phyloP scores from a whole-genome alignment of 2,113 vertebrate species.

The Stictonetta naevosa region DNA sequence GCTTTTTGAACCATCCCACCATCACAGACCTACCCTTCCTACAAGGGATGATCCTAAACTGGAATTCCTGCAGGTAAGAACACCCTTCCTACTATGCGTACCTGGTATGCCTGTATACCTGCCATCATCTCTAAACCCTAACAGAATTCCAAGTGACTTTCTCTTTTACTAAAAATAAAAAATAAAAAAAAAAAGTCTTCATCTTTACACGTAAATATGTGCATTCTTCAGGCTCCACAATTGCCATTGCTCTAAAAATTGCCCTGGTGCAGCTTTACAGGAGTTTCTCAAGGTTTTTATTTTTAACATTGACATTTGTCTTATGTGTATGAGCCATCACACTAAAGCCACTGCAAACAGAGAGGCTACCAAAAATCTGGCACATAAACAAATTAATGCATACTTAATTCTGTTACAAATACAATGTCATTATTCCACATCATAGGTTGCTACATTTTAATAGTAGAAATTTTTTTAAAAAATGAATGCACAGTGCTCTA shows the following conservation, averaged over 20 bases:
- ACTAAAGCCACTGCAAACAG: not conserved
- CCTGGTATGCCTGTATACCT: too few species aligned
- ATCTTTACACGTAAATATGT: not conserved
- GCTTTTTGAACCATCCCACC: not conserved
- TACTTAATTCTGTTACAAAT: not conserved
- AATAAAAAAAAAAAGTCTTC: not conserved
- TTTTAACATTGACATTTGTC: not conserved
- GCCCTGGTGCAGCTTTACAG: not conserved
- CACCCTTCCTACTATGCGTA: too few species aligned
- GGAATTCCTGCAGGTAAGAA: not conserved
- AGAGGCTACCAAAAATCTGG: not conserved
- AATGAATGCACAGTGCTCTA: not conserved
- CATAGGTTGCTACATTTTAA: not conserved
- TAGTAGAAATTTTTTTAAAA: not conserved
- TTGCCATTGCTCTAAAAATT: not conserved
- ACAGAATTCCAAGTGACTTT: not conserved
- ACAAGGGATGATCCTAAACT: not conserved
- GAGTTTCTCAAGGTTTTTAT: not conserved
- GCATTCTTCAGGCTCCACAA: not conserved
- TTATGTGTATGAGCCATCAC: not conserved
- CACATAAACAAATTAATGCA: not conserved
- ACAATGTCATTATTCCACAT: not conserved
- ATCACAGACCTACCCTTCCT: not conserved
- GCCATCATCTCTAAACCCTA: not conserved
- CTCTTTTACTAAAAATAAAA: not conserved